Conservation (phyloP, 2,113 vertebrate genomes). For the Nipponia nippon region DNA sequence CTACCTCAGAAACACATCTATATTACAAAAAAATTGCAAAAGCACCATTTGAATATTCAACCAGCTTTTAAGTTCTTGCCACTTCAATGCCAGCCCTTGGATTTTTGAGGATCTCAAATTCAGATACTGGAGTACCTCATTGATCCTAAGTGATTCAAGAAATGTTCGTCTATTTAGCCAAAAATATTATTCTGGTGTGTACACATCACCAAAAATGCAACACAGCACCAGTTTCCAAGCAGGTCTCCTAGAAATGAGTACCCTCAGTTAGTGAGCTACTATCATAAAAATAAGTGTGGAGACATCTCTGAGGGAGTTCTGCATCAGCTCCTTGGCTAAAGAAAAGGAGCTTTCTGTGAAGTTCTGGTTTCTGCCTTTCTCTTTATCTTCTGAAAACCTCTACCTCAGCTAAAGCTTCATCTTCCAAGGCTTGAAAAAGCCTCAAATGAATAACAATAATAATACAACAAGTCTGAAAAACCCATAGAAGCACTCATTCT, state of each 20-base stretch:
- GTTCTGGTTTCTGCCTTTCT: rapidly evolving
- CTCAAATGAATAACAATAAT: not conserved
- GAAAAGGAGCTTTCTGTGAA: not conserved
- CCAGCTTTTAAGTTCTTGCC: not conserved
- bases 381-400: not conserved
- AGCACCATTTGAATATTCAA: not conserved
- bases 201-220: not conserved
- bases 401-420: not conserved
- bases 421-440: not conserved
- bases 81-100: not conserved
- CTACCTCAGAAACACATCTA: not conserved
- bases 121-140: not conserved
- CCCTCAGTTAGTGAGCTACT: not conserved
- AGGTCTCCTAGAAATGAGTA: not conserved
- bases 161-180: not conserved
- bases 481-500: not conserved
- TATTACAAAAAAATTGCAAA: not conserved
- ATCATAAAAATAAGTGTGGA: not conserved
- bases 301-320: not conserved
- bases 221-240: not conserved
- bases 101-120: not conserved
- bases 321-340: not conserved
- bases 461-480: not conserved
- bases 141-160: not conserved
- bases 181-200: not conserved